A percentile compares a stretch with the other conserved stretches of the same genome.
Conservation (phyloP, 2,113 vertebrate genomes). For the Callospermophilus lateralis region DNA sequence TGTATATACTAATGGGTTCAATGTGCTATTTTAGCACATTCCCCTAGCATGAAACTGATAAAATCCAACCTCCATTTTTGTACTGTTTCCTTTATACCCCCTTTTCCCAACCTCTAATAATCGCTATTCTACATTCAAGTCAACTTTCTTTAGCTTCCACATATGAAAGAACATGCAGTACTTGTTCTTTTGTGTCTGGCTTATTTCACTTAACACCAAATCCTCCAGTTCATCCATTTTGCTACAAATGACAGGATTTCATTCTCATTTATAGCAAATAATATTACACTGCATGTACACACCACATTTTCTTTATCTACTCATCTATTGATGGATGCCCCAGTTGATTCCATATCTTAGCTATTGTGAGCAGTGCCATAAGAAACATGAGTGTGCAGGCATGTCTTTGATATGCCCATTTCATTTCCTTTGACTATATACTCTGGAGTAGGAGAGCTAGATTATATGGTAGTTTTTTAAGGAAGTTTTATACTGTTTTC, state of each 20-base stretch:
- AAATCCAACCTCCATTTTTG: not conserved
- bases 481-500: not conserved
- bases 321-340: not conserved
- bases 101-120: not conserved
- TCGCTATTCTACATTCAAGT: not conserved
- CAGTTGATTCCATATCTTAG: too few relatives aligned
- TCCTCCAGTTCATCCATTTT: not conserved
- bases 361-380: not conserved
- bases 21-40: not conserved
- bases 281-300: not conserved
- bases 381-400: not conserved
- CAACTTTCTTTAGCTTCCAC: not conserved
- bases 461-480: not conserved
- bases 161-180: not conserved
- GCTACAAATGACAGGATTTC: not conserved
- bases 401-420: not conserved
- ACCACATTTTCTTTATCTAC: not conserved
- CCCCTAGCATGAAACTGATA: too few relatives aligned
- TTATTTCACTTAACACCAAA: not conserved
- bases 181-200: not conserved
- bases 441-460: too few relatives aligned
- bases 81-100: too few relatives aligned
- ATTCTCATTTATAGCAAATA: not conserved
- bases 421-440: not conserved
- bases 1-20: not conserved